A percentile compares a stretch with the other conserved stretches of the same genome.
phyloP scores from a whole-genome alignment of 1,140 invertebrate species.

The Thaumatotibia leucotreta region DNA sequence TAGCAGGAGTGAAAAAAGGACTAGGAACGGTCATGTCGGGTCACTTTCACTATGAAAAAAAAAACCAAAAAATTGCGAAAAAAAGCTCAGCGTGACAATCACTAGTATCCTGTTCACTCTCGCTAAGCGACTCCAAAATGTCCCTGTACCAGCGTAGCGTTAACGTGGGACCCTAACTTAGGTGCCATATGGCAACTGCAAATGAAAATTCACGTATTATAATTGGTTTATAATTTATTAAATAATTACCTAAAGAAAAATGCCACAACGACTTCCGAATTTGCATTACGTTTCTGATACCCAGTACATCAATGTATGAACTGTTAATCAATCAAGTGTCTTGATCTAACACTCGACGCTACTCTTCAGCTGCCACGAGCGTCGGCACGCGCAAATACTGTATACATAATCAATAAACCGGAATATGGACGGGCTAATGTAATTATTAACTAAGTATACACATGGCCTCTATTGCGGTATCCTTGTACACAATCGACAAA shows the following conservation, averaged over 20 bases:
- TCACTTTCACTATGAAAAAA: no score
- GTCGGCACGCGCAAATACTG: constrained; percentile 14
- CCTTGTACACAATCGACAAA: constrained; percentile 67
- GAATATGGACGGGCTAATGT: constrained; percentile 55
- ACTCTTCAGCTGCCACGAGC: background rate
- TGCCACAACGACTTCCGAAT: background rate
- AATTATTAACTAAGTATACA: constrained; percentile 68
- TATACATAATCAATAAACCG: constrained; percentile 45
- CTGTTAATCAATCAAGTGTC: constrained; percentile 1
- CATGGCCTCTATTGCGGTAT: constrained; percentile 53
- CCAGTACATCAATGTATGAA: background rate
- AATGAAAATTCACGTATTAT: no score
- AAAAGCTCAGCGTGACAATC: no score
- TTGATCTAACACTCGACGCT: background rate
- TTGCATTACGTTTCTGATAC: background rate
- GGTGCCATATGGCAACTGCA: no score
- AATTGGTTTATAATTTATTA: no score
- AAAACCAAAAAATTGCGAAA: no score
- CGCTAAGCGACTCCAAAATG: no score
- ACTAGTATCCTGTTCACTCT: no score
- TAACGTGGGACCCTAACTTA: no score
- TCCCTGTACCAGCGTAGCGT: no score
- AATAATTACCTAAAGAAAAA: background rate
- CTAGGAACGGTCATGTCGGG: no score
- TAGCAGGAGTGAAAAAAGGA: no score